Conservation (phyloP, 2,797 vertebrate genomes). For the Peromyscus attwateri region DNA sequence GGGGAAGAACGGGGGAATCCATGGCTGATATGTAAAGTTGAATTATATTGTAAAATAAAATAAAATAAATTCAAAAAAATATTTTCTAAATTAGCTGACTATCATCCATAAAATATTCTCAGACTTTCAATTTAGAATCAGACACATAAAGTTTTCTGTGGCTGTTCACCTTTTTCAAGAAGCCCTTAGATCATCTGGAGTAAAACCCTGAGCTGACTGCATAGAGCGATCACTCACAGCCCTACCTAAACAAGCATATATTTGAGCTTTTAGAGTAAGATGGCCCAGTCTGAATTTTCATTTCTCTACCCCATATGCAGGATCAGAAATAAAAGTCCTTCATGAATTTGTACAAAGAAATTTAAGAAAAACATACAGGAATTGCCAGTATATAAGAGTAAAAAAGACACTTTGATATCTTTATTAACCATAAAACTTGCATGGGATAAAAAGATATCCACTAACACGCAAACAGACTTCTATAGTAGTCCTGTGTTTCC, state of each 20-base stretch:
- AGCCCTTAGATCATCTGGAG: not conserved
- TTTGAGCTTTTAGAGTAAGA: conserved; percentile 27
- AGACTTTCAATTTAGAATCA: not conserved
- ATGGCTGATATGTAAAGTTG: too few species aligned
- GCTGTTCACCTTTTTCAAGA: not conserved
- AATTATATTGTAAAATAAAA: too few species aligned
- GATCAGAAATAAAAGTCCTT: conserved; percentile 26
- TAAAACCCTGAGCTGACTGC: not conserved
- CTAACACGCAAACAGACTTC: not conserved
- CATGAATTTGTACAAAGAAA: not conserved
- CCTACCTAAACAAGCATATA: not conserved
- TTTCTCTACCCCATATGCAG: not conserved
- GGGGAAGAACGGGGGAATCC: too few species aligned
- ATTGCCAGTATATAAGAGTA: not conserved
- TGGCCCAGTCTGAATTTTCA: not conserved
- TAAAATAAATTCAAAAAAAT: too few species aligned
- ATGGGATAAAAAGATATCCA: not conserved
- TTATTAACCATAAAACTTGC: conserved; percentile 11
- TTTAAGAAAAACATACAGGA: conserved; percentile 37
- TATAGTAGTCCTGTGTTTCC: not conserved
- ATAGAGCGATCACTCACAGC: not conserved
- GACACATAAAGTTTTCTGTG: not conserved
- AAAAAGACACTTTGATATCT: not conserved
- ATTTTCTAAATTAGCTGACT: not conserved
- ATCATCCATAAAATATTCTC: not conserved